Evolutionary conservation across 2,888 invertebrate genomes (phyloP).

Genomic region (Meta bourneti): DNA sequence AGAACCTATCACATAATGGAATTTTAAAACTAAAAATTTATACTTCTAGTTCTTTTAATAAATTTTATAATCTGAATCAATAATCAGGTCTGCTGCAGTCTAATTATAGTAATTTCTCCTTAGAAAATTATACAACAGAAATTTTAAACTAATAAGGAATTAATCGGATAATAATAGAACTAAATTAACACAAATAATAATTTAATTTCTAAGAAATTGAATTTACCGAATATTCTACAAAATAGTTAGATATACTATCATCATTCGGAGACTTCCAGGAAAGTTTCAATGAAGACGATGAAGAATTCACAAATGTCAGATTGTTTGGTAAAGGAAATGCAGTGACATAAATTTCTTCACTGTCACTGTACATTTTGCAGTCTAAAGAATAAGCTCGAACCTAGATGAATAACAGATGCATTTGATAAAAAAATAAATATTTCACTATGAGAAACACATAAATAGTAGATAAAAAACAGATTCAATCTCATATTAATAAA

Average conservation of each 20-base stretch:
- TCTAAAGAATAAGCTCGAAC: constrained; percentile 87
- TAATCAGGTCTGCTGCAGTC: no score
- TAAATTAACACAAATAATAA: not conserved
- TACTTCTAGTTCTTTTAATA: no score
- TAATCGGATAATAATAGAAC: not conserved
- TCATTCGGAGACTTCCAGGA: constrained; percentile 85
- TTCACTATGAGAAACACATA: not conserved
- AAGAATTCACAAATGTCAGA: constrained; percentile 83
- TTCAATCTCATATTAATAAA: no score
- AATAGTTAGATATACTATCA: constrained; percentile 78
- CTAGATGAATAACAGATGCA: constrained; percentile 75
- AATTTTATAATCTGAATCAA: no score
- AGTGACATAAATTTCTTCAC: constrained; percentile 84
- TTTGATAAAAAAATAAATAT: not conserved
- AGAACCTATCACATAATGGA: no score
- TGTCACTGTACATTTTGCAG: constrained; percentile 85
- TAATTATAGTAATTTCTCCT: no score
- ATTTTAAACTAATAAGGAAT: not conserved
- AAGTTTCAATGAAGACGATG: constrained; percentile 85
- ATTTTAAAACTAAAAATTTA: no score
- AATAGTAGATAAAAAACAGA: not conserved
- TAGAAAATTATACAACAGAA: not conserved
- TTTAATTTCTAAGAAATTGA: not conserved
- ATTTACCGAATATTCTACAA: constrained; percentile 77
- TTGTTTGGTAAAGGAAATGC: constrained; percentile 88